Conservation (phyloP, 2,888 invertebrate genomes). For the Philonicus albiceps region DNA sequence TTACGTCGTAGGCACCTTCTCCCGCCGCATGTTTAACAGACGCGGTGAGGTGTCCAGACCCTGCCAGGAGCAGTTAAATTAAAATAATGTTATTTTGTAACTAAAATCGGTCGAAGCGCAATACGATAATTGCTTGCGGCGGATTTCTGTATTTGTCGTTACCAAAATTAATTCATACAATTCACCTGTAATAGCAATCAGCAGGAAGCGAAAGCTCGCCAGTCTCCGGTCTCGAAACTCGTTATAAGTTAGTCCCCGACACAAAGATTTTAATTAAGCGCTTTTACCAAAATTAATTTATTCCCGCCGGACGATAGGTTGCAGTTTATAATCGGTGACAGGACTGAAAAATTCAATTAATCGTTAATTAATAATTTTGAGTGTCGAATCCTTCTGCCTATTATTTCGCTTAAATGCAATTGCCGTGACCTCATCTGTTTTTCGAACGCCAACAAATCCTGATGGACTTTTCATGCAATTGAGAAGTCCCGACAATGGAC, state of each 20-base stretch:
- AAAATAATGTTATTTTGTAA: slow-evolving; percentile 1
- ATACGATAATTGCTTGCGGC: slow-evolving; percentile 26
- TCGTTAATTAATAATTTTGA: slow-evolving; percentile 24
- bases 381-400: neutral
- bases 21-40: neutral
- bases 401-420: neutral
- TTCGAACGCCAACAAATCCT: neutral
- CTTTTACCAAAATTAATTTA: slow-evolving; percentile 33
- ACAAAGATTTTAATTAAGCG: slow-evolving; percentile 32
- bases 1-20: neutral
- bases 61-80: slow-evolving; percentile 1
- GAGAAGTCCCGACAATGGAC: neutral
- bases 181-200: slow-evolving; percentile 25
- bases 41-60: neutral
- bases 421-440: neutral
- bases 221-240: neutral
- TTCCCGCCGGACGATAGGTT: slow-evolving; percentile 16
- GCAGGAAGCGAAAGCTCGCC: slow-evolving; percentile 16
- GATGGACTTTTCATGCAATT: neutral
- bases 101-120: slow-evolving; percentile 1
- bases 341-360: slow-evolving; percentile 23
- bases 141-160: slow-evolving; percentile 35
- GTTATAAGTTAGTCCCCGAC: slow-evolving; percentile 25
- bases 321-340: slow-evolving; percentile 23
- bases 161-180: slow-evolving; percentile 13